These are phyloP conservation scores for Limnephilus rhombicus DNA, from an alignment of 2,888 invertebrate species.

Conservation along the genomic window DNA sequence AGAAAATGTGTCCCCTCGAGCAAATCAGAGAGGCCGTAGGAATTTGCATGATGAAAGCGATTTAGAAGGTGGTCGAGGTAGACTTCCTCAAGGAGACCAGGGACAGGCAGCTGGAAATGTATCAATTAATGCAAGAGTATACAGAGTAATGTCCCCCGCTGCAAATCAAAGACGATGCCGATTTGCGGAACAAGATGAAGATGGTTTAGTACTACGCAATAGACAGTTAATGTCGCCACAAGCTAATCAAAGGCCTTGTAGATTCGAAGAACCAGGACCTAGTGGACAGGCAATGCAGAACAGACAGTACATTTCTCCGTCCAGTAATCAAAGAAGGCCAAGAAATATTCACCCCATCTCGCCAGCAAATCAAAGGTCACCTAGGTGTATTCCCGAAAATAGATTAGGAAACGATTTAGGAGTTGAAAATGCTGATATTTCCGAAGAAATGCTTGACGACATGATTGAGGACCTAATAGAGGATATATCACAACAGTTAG, in stretches of 20 bases:
- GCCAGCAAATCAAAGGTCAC: constrained; percentile 10
- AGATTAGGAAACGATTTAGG: not conserved
- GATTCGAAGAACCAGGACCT: not conserved
- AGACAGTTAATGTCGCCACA: not conserved
- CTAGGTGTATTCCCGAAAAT: not conserved
- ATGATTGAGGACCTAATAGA: constrained; percentile 14
- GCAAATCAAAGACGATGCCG: constrained; percentile 18
- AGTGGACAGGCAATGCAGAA: not conserved
- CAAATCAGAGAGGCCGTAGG: not conserved
- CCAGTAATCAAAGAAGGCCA: not conserved
- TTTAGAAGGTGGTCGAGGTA: not conserved
- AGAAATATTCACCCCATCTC: not conserved
- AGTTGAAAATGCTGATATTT: constrained; percentile 1
- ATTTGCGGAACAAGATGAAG: not conserved
- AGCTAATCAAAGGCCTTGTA: not conserved
- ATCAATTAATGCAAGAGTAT: not conserved
- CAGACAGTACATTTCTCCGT: not conserved
- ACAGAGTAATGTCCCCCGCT: not conserved
- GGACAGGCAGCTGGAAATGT: not conserved
- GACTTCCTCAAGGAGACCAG: not conserved
- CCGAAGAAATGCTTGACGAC: not conserved
- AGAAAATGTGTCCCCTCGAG: not conserved
- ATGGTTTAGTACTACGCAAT: not conserved
- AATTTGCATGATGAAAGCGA: not conserved
- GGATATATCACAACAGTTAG: constrained; percentile 9